Conservation (phyloP, 2,113 vertebrate genomes). For the Rafetus swinhoei region DNA sequence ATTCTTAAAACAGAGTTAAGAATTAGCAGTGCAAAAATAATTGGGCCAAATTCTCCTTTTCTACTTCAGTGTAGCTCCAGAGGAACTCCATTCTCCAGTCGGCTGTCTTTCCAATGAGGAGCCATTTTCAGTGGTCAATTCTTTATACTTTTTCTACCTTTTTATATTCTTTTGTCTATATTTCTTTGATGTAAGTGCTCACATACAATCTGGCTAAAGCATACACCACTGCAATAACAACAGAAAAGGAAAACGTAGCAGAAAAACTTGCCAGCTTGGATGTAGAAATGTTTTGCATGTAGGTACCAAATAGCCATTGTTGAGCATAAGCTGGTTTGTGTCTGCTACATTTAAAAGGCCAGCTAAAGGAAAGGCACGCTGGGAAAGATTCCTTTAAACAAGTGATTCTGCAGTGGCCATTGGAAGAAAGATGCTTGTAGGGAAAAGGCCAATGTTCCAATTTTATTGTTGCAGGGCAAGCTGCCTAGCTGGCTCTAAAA, state of each 20-base stretch:
- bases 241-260: neutral
- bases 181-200: neutral
- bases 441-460: neutral
- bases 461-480: neutral
- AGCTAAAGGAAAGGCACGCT: neutral
- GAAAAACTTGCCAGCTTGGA: neutral
- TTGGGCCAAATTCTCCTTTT: neutral
- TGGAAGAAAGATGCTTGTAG: neutral
- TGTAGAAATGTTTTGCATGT: neutral
- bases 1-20: neutral
- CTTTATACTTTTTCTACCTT: neutral
- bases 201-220: neutral
- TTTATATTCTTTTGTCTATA: neutral
- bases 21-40: neutral
- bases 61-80: neutral
- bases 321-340: neutral
- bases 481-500: neutral
- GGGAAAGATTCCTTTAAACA: neutral
- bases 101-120: neutral
- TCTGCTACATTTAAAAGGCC: neutral
- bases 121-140: neutral
- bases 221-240: neutral
- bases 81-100: neutral
- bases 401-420: neutral
- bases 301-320: neutral